Percentiles rank a stretch among this genome's conserved stretches.
phyloP scores from a whole-genome alignment of 2,113 vertebrate species.

The Microtus ochrogaster region DNA sequence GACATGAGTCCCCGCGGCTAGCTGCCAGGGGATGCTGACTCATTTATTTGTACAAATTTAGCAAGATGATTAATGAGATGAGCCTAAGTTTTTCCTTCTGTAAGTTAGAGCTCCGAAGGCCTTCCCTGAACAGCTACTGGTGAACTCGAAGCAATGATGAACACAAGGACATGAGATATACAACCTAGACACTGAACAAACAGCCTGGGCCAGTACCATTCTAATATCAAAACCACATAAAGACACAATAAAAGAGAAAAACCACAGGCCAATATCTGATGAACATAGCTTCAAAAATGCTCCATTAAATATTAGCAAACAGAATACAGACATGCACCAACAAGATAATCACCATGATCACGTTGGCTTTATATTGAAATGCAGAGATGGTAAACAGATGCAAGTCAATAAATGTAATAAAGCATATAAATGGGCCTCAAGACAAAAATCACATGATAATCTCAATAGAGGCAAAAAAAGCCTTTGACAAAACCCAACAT shows the following conservation, averaged over 20 bases:
- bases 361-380: neutral
- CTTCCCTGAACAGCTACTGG: neutral
- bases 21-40: neutral
- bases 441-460: neutral
- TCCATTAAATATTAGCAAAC: neutral
- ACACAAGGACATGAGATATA: neutral
- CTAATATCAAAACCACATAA: neutral
- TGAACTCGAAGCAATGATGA: neutral
- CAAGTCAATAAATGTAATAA: neutral
- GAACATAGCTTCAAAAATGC: neutral
- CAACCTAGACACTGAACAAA: neutral
- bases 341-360: neutral
- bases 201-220: neutral
- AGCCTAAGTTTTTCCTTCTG: constrained; percentile 20
- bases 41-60: neutral
- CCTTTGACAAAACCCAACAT: neutral
- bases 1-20: neutral
- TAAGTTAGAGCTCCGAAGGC: neutral
- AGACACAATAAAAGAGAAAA: neutral
- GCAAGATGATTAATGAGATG: neutral
- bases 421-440: neutral
- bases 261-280: neutral
- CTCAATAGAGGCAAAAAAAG: neutral
- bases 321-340: neutral
- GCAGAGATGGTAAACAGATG: neutral